A percentile compares a stretch with the other conserved stretches of the same genome.
These are phyloP conservation scores for Vespertilio murinus DNA, from an alignment of 2,797 vertebrate genomes.

Conservation along the genomic window DNA sequence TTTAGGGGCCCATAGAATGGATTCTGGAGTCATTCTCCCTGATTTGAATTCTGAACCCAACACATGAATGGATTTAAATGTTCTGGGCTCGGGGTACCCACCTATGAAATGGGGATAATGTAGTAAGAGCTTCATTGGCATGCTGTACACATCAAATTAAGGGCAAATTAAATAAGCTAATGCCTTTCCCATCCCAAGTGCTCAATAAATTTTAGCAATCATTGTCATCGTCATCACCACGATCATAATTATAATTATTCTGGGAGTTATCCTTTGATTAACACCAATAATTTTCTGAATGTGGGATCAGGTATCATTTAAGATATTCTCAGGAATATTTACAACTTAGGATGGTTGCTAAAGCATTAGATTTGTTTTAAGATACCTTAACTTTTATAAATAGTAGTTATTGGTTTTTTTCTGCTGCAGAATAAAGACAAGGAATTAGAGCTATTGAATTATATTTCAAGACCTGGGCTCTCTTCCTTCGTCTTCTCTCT, in stretches of 20 bases:
- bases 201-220: not conserved
- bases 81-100: not conserved
- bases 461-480: not conserved
- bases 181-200: not conserved
- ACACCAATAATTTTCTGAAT: not conserved
- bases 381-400: not conserved
- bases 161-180: not conserved
- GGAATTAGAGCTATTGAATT: not conserved
- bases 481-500: not conserved
- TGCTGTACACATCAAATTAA: not conserved
- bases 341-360: not conserved
- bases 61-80: not conserved
- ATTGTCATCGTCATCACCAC: not conserved
- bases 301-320: not conserved
- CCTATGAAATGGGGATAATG: not conserved
- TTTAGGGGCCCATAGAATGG: not conserved
- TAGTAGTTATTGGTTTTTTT: not conserved
- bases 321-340: not conserved
- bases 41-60: conserved; percentile 4
- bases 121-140: not conserved
- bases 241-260: not conserved
- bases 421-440: not conserved
- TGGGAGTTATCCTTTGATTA: not conserved
- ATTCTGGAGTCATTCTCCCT: not conserved
- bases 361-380: not conserved